phyloP scores from a whole-genome alignment of 2,113 vertebrate genomes.

The Mesocricetus auratus region DNA sequence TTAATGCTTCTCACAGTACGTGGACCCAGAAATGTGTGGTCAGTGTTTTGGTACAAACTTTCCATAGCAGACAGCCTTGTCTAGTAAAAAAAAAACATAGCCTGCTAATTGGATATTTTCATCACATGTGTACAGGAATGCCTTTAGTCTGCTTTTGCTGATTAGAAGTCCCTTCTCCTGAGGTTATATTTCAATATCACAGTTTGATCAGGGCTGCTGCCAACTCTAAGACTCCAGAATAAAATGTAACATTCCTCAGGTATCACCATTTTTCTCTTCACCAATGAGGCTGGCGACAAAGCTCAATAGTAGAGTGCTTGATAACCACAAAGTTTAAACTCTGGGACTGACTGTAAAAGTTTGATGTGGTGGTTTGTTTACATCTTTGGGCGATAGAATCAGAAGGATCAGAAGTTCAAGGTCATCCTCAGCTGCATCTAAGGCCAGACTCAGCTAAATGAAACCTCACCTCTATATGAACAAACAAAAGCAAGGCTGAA shows the following conservation, averaged over 20 bases:
- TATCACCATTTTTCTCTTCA: not conserved
- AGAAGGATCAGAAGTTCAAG: not conserved
- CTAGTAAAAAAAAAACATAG: not conserved
- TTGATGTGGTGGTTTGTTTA: not conserved
- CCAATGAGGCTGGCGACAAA: no score
- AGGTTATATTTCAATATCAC: not conserved
- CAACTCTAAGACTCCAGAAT: not conserved
- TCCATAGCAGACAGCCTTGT: not conserved
- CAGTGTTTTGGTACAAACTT: not conserved
- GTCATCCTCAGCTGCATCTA: not conserved
- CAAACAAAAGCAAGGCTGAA: not conserved
- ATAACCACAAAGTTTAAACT: not conserved
- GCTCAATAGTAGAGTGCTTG: not conserved
- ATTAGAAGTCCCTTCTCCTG: not conserved
- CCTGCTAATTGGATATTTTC: not conserved
- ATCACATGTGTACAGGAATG: not conserved
- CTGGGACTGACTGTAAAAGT: not conserved
- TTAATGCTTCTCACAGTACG: slow-evolving; percentile 74
- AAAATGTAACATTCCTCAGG: not conserved
- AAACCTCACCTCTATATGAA: not conserved
- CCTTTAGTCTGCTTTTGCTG: not conserved
- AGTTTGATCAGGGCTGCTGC: not conserved
- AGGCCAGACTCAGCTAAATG: not conserved
- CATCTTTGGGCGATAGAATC: not conserved
- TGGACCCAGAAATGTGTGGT: not conserved